Base-by-base conservation (phyloP, 2,113 vertebrate genomes). In the Neopipo cinnamomea region DNA sequence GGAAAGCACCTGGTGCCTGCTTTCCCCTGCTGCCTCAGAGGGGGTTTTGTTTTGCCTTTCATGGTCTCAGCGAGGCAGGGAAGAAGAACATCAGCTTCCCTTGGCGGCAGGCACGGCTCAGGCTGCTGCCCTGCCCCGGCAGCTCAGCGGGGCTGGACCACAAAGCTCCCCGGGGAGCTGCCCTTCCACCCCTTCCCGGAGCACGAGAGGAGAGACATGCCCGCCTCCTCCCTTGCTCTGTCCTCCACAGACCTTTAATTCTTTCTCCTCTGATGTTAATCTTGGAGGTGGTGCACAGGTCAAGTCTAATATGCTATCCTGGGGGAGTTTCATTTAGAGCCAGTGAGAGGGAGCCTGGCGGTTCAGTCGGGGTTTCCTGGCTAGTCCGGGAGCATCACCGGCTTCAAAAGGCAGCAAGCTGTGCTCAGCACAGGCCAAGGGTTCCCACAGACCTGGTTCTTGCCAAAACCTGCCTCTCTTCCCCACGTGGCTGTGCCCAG, bases 191-290 rank as follows among this genome's bases (percentile, higher is more conserved):
- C 82, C 82, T 80, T 58, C 85, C 88, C 8, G 3, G 58, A 95
- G 92, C 71, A 28, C 41, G 41, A 12, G 30, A 37, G 44, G 12
- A 58, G 79, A 58, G 31, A 8, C 72, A 1, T 5, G 81, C 81
- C 83, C 18, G 7, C 88, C 88, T 72, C 70, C 77, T 67, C 53
- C 93, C 74, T 21, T 27, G 14, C 6, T 0, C 81, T 95, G 93
- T 91, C 93, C 96, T 95, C 85, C 85, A 11, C 71, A 88, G 91
- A 89, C 93, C 96, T 96, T 89, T 66, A 19, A 79, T 94, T 94
- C 94, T 63, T 82, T 5, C 93, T 94, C 53, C 82, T 95, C 78
- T 85, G 93, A 95, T 96, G 94, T 94, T 94, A 91, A 96, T 95
- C 91, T 80, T 5, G 46, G 89, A 90, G 89, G 94, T 85, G 93